Percentiles rank a stretch among this genome's conserved stretches.
Conservation (phyloP, 2,113 vertebrate genomes). For the Pyrgilauda ruficollis region DNA sequence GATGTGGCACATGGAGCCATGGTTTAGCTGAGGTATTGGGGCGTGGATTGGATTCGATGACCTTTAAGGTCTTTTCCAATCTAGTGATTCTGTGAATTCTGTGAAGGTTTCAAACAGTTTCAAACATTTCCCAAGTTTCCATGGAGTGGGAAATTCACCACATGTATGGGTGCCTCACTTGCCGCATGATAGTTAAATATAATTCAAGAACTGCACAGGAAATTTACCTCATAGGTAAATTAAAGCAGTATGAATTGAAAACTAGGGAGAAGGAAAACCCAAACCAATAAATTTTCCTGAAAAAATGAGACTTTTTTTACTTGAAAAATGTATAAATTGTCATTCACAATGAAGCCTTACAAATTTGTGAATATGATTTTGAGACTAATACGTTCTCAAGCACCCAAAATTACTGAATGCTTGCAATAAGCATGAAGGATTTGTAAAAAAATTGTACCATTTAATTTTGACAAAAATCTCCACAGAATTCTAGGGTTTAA, state of each 20-base stretch:
- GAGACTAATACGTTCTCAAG: not conserved
- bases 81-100: not conserved
- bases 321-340: not conserved
- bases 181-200: not conserved
- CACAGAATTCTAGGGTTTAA: not conserved
- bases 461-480: conserved; percentile 23
- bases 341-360: not conserved
- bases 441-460: not conserved
- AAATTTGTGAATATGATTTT: not conserved
- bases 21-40: not conserved
- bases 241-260: not conserved
- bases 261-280: accelerated
- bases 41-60: not conserved
- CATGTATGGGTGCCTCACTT: not conserved
- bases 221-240: conserved; percentile 17
- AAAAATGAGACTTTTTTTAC: not conserved
- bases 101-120: not conserved
- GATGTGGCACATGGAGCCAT: not conserved
- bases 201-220: not conserved
- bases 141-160: not conserved
- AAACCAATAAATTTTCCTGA: not conserved
- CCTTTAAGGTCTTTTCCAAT: not conserved
- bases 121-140: not conserved
- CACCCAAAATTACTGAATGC: not conserved
- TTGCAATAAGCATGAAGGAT: conserved; percentile 20